Base-by-base conservation (phyloP, 1,140 invertebrate species). In the Drosophila kepulauana region DNA sequence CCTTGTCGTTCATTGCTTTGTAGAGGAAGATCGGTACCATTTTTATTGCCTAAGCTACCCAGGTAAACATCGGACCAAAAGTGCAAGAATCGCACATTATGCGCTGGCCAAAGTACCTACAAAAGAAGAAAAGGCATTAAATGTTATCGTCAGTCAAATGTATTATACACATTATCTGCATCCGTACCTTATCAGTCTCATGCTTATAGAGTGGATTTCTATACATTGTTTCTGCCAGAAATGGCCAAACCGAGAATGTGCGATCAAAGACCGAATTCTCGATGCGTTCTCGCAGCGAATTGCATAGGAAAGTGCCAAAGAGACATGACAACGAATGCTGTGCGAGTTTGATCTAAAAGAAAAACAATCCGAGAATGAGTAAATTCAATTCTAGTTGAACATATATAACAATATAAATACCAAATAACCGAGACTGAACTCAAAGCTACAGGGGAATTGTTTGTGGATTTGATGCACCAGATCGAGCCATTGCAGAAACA, bases 401-500 rank as follows among this genome's bases (percentile, higher is more conserved):
- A 30, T 28, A 20, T 64, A 43, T 0, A 28, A 41, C 16, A 25
- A 51, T 41, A 15, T n/a, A 3, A 1, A 92, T 95, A 99, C 98
- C 93, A 99, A 94, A 93, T 97, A 99, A 10, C 96, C 95, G 74
- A 97, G 95, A 79, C 98, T 99, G 93, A 99, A 99, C 94, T 99
- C 97, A 94, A 99, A 99, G 85, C 96, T 96, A 92, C 97, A 97
- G 3, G 97, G 97, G 93, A 97, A 99, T 93, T 99, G 98, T 71
- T 93, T 81, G 71, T 97, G 94, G 51, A 99, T 94, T 93, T 99
- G 99, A 94, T 99, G 97, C 0, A 99, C 96, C 91, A 98, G 98
- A 91, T 99, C 99, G 3, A 99, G 94, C 98, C 98, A 99, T 93
- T 99, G 99, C 46, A 99, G 93, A 94, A 99, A 99, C 68, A 99